A percentile compares a stretch with the other conserved stretches of the same genome.
Evolutionary conservation across 2,797 vertebrate genomes (phyloP).

Genomic region (Pachyuromys duprasi): DNA sequence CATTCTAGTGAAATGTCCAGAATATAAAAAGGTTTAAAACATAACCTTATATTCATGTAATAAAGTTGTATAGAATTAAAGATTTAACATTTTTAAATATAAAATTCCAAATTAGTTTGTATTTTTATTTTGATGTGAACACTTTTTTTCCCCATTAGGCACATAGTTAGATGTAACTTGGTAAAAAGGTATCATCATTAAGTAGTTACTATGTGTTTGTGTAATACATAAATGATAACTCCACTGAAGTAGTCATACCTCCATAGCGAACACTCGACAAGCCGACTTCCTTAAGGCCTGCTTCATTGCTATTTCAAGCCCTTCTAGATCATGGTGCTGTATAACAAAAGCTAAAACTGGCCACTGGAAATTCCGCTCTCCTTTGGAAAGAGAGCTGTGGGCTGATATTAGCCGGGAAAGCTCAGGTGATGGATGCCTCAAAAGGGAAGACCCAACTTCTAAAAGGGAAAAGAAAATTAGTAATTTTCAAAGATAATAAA

Average conservation of each 20-base stretch:
- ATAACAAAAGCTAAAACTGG: constrained; percentile 99
- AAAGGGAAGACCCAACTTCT: constrained; percentile 99
- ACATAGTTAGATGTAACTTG: neutral
- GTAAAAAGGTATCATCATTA: constrained; percentile 43
- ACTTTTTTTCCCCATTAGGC: neutral
- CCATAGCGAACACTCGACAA: constrained; percentile 99
- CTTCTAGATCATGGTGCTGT: constrained; percentile 98
- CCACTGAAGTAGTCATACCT: constrained; percentile 88
- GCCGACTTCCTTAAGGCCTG: constrained; percentile 98
- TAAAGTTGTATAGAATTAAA: constrained; percentile 49
- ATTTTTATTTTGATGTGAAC: constrained; percentile 51
- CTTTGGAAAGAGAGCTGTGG: constrained; percentile 98
- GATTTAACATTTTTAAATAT: neutral
- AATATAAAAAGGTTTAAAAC: constrained; percentile 6
- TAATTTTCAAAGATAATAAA: constrained; percentile 36
- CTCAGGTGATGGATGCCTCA: constrained; percentile 99
- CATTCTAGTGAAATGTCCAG: neutral
- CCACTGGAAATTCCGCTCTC: constrained; percentile 99
- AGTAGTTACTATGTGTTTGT: neutral
- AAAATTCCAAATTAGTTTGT: constrained; percentile 53
- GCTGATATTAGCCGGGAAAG: constrained; percentile 98
- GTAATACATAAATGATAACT: neutral
- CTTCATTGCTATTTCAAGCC: constrained; percentile 98
- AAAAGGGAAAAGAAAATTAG: constrained; percentile 64
- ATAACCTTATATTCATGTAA: constrained; percentile 42